Percentiles rank a stretch among this genome's conserved stretches.
Evolutionary conservation across 2,113 vertebrate genomes (phyloP).

Genomic region (Lethenteron camtschaticum): DNA sequence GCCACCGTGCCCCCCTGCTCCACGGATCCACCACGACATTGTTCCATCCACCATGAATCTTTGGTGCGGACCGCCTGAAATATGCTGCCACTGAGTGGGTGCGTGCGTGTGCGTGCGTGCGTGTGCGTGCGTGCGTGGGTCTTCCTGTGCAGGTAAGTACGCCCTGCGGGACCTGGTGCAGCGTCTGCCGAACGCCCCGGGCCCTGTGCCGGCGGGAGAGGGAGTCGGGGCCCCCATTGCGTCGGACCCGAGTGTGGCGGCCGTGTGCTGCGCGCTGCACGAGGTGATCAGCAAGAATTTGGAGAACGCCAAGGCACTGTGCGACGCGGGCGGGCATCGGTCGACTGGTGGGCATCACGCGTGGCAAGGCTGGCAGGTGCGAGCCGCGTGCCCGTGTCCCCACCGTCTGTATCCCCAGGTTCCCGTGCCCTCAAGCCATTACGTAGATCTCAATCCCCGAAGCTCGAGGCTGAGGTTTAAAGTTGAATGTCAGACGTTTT

Average conservation of each 20-base stretch:
- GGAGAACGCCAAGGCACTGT: slow-evolving; percentile 94
- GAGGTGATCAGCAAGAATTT: slow-evolving; percentile 97
- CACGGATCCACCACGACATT: no score
- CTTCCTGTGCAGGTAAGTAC: slow-evolving; percentile 46
- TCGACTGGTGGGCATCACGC: slow-evolving; percentile 92
- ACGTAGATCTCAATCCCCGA: no score
- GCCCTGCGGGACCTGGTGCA: slow-evolving; percentile 93
- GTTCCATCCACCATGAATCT: no score
- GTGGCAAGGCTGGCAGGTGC: slow-evolving; percentile 72
- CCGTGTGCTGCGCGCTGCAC: slow-evolving; percentile 83
- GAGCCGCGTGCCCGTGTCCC: neutral
- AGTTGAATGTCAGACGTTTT: neutral
- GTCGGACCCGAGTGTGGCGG: slow-evolving; percentile 71
- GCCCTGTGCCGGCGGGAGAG: slow-evolving; percentile 24
- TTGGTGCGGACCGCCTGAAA: no score
- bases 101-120: neutral
- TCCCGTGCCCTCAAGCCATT: no score
- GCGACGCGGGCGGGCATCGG: slow-evolving; percentile 82
- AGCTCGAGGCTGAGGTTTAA: no score
- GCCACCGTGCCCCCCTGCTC: no score
- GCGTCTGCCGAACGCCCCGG: slow-evolving; percentile 51
- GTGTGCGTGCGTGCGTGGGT: neutral
- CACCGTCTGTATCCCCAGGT: no score
- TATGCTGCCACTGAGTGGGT: no score
- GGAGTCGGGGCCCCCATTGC: slow-evolving; percentile 18